Base-by-base conservation (phyloP, 2,113 vertebrate species). In the Ictalurus punctatus region DNA sequence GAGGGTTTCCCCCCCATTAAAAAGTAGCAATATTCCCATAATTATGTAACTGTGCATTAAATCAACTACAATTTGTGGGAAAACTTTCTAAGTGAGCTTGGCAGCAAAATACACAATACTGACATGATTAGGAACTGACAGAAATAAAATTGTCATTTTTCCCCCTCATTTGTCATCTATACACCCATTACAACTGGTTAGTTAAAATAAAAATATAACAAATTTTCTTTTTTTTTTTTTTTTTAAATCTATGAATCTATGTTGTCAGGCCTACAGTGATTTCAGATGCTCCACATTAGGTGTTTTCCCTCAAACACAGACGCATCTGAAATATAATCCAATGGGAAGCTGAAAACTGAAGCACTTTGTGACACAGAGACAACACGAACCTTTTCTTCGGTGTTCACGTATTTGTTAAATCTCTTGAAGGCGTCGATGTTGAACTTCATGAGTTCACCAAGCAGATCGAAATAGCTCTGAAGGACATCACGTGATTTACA, bases 371-470 rank as follows among this genome's bases (percentile, higher is more conserved):
- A 79, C 44, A 14, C n/a, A 23, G 80, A 37, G 56, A 58, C 81
- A 84, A 17, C 1, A 76, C 87, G 3, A 81, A 99, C 98, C 97
- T 99, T 99, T 91, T 99, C 98, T 67, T 98, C 97, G 7, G 97
- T 98, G 95, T 98, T 98, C 92, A 99, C 98, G 34, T 99, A 99
- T 93, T 97, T 99, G 95, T 99, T 99, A 94, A 99, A 99, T 93
- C 97, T 97, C 94, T 98, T 98, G 94, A 99, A 99, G 52, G 98
- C 98, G 87, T 99, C 98, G 4, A 99, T 97, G 86, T 99, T 99
- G 94, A 99, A 99, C 93, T 99, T 99, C 98, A 99, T 99, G 87
- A 99, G 96, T 86, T 99, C 98, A 81, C 98, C 98, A 40, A 99
- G 96, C 80, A 99, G 97, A 92, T 99, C 98, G 88, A 99, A 99